These are phyloP conservation scores for Sphaerophoria taeniata DNA, from an alignment of 2,888 invertebrate species.

Conservation along the genomic window DNA sequence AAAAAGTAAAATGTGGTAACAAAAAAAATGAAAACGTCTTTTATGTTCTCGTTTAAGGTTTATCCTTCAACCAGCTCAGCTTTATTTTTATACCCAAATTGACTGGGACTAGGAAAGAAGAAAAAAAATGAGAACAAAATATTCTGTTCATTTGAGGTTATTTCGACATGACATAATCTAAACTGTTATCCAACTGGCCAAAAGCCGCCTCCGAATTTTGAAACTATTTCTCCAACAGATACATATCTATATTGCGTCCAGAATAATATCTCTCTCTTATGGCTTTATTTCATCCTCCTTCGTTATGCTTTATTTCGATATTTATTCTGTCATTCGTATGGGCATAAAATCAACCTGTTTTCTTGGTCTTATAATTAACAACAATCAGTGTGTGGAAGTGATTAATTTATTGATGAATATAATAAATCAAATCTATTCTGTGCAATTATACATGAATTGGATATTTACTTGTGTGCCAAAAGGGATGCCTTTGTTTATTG, in stretches of 20 bases:
- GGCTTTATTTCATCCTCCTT: slow-evolving; percentile 9
- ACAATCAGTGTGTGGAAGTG: slow-evolving; percentile 63
- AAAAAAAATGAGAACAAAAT: neutral
- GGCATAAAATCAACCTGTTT: slow-evolving; percentile 10
- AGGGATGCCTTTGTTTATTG: neutral
- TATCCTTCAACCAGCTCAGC: slow-evolving; percentile 23
- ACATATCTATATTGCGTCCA: slow-evolving; percentile 6
- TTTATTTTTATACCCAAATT: neutral
- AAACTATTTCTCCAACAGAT: too few species aligned
- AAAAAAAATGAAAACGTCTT: slow-evolving; percentile 36
- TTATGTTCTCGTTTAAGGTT: slow-evolving; percentile 56
- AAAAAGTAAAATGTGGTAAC: slow-evolving; percentile 45
- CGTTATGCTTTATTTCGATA: neutral
- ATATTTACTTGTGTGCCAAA: neutral
- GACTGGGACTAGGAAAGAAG: neutral
- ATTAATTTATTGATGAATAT: slow-evolving; percentile 66
- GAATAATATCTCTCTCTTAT: slow-evolving; percentile 28
- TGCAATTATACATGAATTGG: neutral
- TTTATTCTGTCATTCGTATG: too few species aligned
- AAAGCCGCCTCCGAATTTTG: neutral
- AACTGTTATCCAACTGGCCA: slow-evolving; percentile 13
- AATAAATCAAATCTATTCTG: slow-evolving; percentile 53
- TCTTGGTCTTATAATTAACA: slow-evolving; percentile 58
- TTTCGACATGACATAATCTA: slow-evolving; percentile 29
- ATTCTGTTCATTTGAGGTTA: slow-evolving; percentile 34